These are phyloP conservation scores for Apostichopus californicus DNA, from an alignment of 35 echinoderm and acorn worm genomes.

Conservation along the genomic window DNA sequence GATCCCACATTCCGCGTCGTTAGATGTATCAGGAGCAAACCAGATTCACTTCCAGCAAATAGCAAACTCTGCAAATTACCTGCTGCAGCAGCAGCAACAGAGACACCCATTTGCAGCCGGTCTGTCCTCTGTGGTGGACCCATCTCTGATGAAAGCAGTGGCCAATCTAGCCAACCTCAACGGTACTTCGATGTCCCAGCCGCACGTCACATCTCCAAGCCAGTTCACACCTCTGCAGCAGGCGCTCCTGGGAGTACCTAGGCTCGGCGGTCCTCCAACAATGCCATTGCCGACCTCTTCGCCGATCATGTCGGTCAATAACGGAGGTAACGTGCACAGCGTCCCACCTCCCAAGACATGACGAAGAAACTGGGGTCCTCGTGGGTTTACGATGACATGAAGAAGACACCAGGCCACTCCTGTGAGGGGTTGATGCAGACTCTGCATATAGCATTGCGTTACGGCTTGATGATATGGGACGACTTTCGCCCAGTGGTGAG, in stretches of 20 bases:
- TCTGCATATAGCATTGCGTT: no score
- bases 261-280: not conserved
- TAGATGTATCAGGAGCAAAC: constrained; percentile 42
- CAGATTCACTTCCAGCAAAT: constrained; percentile 38
- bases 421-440: no score
- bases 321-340: constrained; percentile 36
- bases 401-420: no score
- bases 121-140: constrained; percentile 22
- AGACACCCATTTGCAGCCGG: constrained; percentile 12
- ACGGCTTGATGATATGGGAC: no score
- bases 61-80: not conserved
- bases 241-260: constrained; percentile 19
- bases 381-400: no score
- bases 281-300: constrained; percentile 34
- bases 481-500: no score
- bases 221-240: constrained; percentile 52
- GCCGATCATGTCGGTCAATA: constrained; percentile 49
- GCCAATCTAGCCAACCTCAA: constrained; percentile 38
- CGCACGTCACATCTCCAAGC: constrained; percentile 26
- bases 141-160: constrained; percentile 52
- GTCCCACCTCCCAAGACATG: constrained; percentile 56
- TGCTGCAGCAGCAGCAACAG: not conserved
- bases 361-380: not conserved
- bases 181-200: constrained; percentile 19
- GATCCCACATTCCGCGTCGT: constrained; percentile 42